Evolutionary conservation across 2,797 vertebrate species (phyloP).

Genomic region (Lindbergichthys nudifrons): DNA sequence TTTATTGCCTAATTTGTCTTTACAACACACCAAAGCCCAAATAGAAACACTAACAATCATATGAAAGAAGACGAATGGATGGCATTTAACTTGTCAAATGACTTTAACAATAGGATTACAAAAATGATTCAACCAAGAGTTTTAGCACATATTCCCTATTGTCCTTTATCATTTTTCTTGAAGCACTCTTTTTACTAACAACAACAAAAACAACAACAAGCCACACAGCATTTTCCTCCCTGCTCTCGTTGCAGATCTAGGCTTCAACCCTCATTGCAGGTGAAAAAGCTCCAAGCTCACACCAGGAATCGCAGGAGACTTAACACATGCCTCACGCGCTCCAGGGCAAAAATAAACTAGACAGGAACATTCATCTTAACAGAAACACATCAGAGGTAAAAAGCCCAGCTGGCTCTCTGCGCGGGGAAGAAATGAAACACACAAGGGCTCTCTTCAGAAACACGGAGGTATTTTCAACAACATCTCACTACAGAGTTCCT

Average conservation of each 20-base stretch:
- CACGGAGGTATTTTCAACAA: slow-evolving; percentile 19
- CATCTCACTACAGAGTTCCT: not conserved
- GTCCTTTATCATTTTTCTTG: not conserved
- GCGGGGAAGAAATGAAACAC: slow-evolving; percentile 20
- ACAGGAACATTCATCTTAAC: slow-evolving; percentile 75
- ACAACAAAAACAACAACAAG: not conserved
- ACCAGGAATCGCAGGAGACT: slow-evolving; percentile 62
- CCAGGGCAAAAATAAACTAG: slow-evolving; percentile 78
- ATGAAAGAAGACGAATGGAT: too few relatives aligned
- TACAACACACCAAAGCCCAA: too few relatives aligned
- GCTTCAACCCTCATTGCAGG: slow-evolving; percentile 44
- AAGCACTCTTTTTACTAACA: not conserved
- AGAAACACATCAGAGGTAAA: slow-evolving; percentile 52
- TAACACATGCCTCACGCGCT: slow-evolving; percentile 70
- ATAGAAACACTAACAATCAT: too few relatives aligned
- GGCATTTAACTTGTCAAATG: not conserved
- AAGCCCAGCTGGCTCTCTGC: slow-evolving; percentile 57
- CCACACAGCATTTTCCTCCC: not conserved
- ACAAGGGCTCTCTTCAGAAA: slow-evolving; percentile 7
- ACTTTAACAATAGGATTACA: not conserved
- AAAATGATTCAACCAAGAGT: not conserved
- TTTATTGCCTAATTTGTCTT: too few relatives aligned
- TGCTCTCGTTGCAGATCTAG: slow-evolving; percentile 20
- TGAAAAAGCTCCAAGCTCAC: slow-evolving; percentile 53
- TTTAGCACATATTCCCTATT: not conserved